A percentile compares a stretch with the other conserved stretches of the same genome.
Conservation (phyloP, 1,140 invertebrate genomes). For the Drosophila melanogaster region DNA sequence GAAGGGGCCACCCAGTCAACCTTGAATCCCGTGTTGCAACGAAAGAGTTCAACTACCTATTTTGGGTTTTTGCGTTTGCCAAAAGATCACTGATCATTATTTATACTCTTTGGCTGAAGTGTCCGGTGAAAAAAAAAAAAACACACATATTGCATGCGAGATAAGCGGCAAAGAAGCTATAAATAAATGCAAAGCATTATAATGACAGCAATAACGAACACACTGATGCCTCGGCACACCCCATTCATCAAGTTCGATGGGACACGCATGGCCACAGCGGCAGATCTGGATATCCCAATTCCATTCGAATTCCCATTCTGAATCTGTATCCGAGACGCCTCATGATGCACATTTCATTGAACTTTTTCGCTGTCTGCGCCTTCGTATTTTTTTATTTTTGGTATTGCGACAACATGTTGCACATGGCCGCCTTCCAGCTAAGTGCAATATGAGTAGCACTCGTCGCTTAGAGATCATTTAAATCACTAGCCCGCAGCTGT, state of each 20-base stretch:
- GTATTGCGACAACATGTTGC: conserved; percentile 76
- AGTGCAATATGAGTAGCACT: conserved; percentile 80
- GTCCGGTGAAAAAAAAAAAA: conserved; percentile 15
- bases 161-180: conserved; percentile 53
- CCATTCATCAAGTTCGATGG: conserved; percentile 77
- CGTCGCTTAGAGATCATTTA: conserved; percentile 70
- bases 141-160: conserved; percentile 35
- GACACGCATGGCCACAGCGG: conserved; percentile 50
- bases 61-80: conserved; percentile 31
- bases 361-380: conserved; percentile 53
- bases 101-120: conserved; percentile 20
- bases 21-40: conserved; percentile 52
- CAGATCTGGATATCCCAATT: conserved; percentile 10
- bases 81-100: conserved; percentile 42
- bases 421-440: conserved; percentile 65
- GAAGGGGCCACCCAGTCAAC: conserved; percentile 40
- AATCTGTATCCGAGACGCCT: conserved; percentile 6
- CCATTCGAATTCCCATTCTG: background rate
- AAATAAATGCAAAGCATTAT: conserved; percentile 75
- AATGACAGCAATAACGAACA: conserved; percentile 80
- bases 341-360: conserved; percentile 63
- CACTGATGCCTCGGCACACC: conserved; percentile 74
- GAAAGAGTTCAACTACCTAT: conserved; percentile 67
- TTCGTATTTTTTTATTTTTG: conserved; percentile 9
- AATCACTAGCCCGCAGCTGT: conserved; percentile 56